Evolutionary conservation across 35 echinoderm and acorn worm species (phyloP).

Genomic region (Patiria miniata): DNA sequence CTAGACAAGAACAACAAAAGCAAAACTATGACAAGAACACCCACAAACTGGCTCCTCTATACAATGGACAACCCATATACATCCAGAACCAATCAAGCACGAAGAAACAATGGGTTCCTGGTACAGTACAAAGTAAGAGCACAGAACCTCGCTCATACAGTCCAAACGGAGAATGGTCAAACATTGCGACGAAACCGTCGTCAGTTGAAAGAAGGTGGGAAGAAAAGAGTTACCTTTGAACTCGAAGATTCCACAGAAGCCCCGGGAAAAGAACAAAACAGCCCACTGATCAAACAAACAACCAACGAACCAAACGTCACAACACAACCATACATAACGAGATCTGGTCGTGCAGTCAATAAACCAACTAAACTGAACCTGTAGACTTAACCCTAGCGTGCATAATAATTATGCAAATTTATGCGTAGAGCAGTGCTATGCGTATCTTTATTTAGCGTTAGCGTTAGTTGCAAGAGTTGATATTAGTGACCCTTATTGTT

Average conservation of each 20-base stretch:
- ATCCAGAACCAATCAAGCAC: conserved; percentile 33
- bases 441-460: too few relatives aligned
- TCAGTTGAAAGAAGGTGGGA: not conserved
- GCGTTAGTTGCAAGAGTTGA: too few relatives aligned
- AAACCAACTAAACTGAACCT: not conserved
- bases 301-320: not conserved
- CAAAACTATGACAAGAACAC: not conserved
- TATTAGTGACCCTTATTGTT: too few relatives aligned
- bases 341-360: conserved; percentile 1
- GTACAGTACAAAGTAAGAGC: too few relatives aligned
- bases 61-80: conserved; percentile 28
- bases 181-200: conserved; percentile 41
- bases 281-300: not conserved
- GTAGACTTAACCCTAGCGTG: too few relatives aligned
- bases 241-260: not conserved
- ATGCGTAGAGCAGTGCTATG: too few relatives aligned
- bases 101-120: conserved; percentile 34
- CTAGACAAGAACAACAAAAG: conserved; percentile 32
- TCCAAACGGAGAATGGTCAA: conserved; percentile 32
- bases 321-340: not conserved
- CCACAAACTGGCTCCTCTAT: conserved; percentile 36
- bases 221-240: too few relatives aligned
- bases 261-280: not conserved
- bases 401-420: too few relatives aligned
- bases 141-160: conserved; percentile 52